Evolutionary conservation across 2,797 vertebrate genomes (phyloP).

Genomic region (Rhinatrema bivittatum): DNA sequence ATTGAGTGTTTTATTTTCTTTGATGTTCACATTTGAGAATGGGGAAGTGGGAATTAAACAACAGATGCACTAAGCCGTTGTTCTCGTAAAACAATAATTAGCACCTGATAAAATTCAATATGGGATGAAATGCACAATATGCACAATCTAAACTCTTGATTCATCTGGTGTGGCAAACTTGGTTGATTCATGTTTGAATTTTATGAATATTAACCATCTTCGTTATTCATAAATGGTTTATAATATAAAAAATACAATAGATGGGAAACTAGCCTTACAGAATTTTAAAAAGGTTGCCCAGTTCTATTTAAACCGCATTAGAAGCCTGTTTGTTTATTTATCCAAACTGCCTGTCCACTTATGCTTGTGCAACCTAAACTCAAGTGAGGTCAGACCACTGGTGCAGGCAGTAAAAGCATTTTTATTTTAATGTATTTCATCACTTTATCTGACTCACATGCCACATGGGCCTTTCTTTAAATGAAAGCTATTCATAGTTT

Average conservation of each 20-base stretch:
- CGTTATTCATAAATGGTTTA: background rate
- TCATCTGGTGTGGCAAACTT: constrained; percentile 32
- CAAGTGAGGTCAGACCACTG: constrained; percentile 24
- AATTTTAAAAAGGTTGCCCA: background rate
- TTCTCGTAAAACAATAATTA: constrained; percentile 70
- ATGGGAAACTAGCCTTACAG: constrained; percentile 1
- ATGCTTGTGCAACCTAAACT: constrained; percentile 19
- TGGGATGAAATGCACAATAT: constrained; percentile 34
- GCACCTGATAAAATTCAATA: constrained; percentile 63
- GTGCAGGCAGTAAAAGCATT: constrained; percentile 34
- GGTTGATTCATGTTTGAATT: constrained; percentile 22
- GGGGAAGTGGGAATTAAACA: constrained; percentile 76
- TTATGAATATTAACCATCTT: constrained; percentile 20
- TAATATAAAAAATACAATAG: constrained; percentile 5
- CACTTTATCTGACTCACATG: constrained; percentile 1
- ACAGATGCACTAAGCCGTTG: constrained; percentile 70
- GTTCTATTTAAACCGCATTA: constrained; percentile 11
- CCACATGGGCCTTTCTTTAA: too few relatives aligned
- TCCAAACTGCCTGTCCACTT: background rate
- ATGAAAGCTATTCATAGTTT: too few relatives aligned
- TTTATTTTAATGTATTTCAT: constrained; percentile 32
- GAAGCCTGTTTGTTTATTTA: background rate
- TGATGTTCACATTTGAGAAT: constrained; percentile 71
- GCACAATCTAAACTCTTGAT: constrained; percentile 18
- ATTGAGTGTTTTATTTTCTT: constrained; percentile 78